These are phyloP conservation scores for Ectropis grisescens DNA, from an alignment of 1,140 invertebrate species.

Conservation along the genomic window DNA sequence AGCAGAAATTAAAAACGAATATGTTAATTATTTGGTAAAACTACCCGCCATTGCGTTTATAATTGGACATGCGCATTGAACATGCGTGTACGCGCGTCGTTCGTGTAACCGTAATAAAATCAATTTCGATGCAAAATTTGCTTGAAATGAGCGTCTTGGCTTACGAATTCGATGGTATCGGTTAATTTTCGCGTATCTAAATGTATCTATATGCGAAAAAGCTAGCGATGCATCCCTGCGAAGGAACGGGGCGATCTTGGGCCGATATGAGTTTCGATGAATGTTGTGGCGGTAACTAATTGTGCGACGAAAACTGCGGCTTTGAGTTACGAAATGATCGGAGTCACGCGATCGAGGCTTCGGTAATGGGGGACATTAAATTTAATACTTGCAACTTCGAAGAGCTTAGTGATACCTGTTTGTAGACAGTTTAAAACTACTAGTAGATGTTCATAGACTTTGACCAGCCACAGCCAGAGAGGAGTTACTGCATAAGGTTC, in stretches of 20 bases:
- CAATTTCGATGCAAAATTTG: slow-evolving; percentile 56
- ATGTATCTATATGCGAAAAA: slow-evolving; percentile 35
- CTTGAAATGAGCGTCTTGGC: slow-evolving; percentile 32
- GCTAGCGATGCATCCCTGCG: slow-evolving; percentile 43
- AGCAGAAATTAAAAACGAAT: no score
- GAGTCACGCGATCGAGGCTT: no score
- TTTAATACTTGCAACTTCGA: no score
- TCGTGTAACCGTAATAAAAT: slow-evolving; percentile 28
- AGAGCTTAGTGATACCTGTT: no score
- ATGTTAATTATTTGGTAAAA: no score
- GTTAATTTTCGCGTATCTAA: slow-evolving; percentile 36
- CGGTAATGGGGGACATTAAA: no score
- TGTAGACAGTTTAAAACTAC: no score
- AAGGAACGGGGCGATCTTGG: slow-evolving; percentile 1
- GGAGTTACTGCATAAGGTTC: no score
- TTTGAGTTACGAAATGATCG: no score
- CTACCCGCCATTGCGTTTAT: slow-evolving; percentile 12
- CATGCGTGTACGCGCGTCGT: slow-evolving; percentile 49
- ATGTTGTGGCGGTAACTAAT: slow-evolving; percentile 3
- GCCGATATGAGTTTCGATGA: slow-evolving; percentile 17
- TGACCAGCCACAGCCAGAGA: no score
- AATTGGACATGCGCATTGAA: slow-evolving; percentile 40
- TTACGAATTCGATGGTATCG: slow-evolving; percentile 42
- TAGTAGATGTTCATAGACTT: no score
- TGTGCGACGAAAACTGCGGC: no score